Evolutionary conservation across 1,140 invertebrate genomes (phyloP), one percentile per base, ranked within the genome.

Genomic region (Meloidogyne floridensis): DNA sequence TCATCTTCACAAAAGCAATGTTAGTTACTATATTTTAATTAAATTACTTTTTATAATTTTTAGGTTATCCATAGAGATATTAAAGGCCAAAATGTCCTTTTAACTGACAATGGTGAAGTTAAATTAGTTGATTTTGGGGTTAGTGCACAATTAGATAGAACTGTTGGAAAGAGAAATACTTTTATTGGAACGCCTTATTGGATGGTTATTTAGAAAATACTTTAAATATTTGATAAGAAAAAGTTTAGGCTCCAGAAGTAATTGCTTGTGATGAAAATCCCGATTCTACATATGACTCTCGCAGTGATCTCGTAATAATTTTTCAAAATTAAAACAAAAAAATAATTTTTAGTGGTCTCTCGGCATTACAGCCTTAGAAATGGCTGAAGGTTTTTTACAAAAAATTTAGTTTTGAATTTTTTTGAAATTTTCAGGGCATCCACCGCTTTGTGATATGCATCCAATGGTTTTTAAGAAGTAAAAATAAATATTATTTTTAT

Each of bases 41-140:
- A 47, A 56, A 18, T 56, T 32, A 56, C 10, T 32, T 10, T 6
- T 15, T 15, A 47, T 65, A 43, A 6, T 70, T 13, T 77, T 77
- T 65, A 77, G 75, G 96, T 99, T 73, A 99, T 99, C 88, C 98
- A 99, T 91, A 93, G 98, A 90, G 98, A 99, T 91, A 99, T 99
- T 86, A 99, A 99, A 92, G 98, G 98, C 70, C 98, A 99, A 91
- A 99, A 99, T 93, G 98, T 99, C 76, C 92, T 99, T 51, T 93
- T 99, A 32, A 99, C 98, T 83, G 97, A 99, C 90, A 98, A 98
- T 93, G 97, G 97, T 75, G 97, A 99, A 93, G 96, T 99, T 54
- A 99, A 99, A 93, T 92, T 99, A 94, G 98, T 99, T 87, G 98
- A 99, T 92, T 99, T 99, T 93, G 98, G 98, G 87, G 98, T 99